These are phyloP conservation scores for Ceratosolen solmsi DNA, from an alignment of 1,140 invertebrate genomes.

Conservation along the genomic window DNA sequence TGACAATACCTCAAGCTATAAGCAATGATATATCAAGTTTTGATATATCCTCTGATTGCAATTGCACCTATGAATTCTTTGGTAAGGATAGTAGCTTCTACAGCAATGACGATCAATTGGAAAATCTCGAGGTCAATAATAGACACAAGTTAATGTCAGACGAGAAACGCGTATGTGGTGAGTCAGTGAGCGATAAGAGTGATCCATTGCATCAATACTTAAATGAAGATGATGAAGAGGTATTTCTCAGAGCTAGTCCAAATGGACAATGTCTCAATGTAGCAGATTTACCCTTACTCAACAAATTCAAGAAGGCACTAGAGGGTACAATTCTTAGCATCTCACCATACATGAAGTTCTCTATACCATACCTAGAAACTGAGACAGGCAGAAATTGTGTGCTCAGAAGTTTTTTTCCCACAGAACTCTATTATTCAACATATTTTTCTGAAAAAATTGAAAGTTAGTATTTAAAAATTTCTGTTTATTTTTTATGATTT, in stretches of 20 bases:
- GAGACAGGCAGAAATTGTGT: conserved; percentile 85
- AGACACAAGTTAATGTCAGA: conserved; percentile 65
- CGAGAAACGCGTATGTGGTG: conserved; percentile 74
- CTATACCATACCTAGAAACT: conserved; percentile 91
- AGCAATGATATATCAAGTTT: neutral
- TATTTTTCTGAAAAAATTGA: conserved; percentile 70
- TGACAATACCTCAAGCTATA: neutral
- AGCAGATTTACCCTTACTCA: conserved; percentile 77
- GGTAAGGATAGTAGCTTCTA: conserved; percentile 13
- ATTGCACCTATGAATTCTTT: conserved; percentile 58
- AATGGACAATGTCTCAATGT: conserved; percentile 71
- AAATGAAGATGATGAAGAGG: conserved; percentile 76
- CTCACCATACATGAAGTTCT: conserved; percentile 89
- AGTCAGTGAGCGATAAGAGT: conserved; percentile 80
- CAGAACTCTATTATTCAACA: conserved; percentile 85
- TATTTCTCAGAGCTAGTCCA: conserved; percentile 59
- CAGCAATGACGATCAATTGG: conserved; percentile 26
- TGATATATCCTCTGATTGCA: conserved; percentile 39
- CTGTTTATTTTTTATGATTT: neutral
- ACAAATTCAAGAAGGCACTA: conserved; percentile 83
- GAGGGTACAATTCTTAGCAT: conserved; percentile 85
- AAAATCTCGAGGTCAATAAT: conserved; percentile 50
- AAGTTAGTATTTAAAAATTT: conserved; percentile 38
- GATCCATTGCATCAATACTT: conserved; percentile 84
- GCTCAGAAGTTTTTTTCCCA: conserved; percentile 84